These are phyloP conservation scores for Cyrtodaria siliqua DNA, from an alignment of 2,888 invertebrate genomes.

Conservation along the genomic window DNA sequence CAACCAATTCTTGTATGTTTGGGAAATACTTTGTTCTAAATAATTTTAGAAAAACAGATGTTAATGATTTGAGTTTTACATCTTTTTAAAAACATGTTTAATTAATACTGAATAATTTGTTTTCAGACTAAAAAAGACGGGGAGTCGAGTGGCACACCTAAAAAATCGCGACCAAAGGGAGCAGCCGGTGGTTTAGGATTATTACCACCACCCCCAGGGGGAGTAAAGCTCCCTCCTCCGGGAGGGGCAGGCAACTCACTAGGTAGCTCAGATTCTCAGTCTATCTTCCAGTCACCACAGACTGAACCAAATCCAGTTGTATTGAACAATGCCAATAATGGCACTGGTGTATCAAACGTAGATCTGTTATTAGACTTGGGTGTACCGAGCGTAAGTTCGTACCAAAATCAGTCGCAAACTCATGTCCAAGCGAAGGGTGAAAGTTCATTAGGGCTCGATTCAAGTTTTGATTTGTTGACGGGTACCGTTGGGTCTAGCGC, in stretches of 20 bases:
- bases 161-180: constrained; percentile 89
- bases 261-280: constrained; percentile 28
- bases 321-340: background rate
- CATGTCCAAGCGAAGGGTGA: constrained; percentile 32
- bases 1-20: too few species aligned
- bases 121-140: constrained; percentile 76
- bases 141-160: constrained; percentile 37
- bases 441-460: constrained; percentile 38
- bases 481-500: constrained; percentile 21
- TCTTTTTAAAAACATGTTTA: too few species aligned
- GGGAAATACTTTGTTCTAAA: too few species aligned
- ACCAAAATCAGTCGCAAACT: constrained; percentile 17
- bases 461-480: constrained; percentile 48
- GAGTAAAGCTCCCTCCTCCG: constrained; percentile 92
- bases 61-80: too few species aligned
- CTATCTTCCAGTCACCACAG: constrained; percentile 7
- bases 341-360: constrained; percentile 45
- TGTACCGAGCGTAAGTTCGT: constrained; percentile 21
- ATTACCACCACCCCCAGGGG: constrained; percentile 93
- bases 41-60: too few species aligned
- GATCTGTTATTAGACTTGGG: constrained; percentile 70
- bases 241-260: constrained; percentile 43
- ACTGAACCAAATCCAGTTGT: constrained; percentile 3
- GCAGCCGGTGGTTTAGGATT: constrained; percentile 87
- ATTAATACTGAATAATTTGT: too few species aligned